A percentile compares a stretch with the other conserved stretches of the same genome.
Conservation (phyloP, 2,888 invertebrate species). For the Zonitis immaculata region DNA sequence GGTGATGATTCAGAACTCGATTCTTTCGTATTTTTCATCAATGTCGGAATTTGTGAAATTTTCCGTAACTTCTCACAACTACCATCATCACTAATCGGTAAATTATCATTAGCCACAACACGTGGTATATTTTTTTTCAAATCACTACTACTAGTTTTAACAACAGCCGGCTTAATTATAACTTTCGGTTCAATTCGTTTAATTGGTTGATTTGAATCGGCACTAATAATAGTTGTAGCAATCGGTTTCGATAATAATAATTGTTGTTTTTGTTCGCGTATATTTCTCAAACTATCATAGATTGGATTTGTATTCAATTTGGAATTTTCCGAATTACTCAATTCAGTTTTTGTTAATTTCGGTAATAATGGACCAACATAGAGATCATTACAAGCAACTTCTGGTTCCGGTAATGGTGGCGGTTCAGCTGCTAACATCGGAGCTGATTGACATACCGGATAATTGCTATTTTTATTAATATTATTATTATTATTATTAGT, state of each 20-base stretch:
- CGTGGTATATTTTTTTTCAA: conserved; percentile 49
- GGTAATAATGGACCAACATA: conserved; percentile 56
- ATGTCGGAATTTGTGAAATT: conserved; percentile 44
- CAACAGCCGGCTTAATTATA: conserved; percentile 57
- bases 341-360: conserved; percentile 35
- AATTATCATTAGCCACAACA: conserved; percentile 47
- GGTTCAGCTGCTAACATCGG: conserved; percentile 51
- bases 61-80: conserved; percentile 23
- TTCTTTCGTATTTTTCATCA: conserved; percentile 36
- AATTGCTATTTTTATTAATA: conserved; percentile 27
- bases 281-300: conserved; percentile 36
- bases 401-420: conserved; percentile 49
- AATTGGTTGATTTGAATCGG: conserved; percentile 48
- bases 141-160: conserved; percentile 38
- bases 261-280: conserved; percentile 2
- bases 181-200: conserved; percentile 55
- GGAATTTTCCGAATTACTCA: conserved; percentile 20
- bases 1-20: conserved; percentile 57
- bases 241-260: conserved; percentile 8
- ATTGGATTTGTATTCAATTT: conserved; percentile 38
- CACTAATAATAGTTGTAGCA: conserved; percentile 51
- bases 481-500: no score
- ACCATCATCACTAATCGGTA: conserved; percentile 21
- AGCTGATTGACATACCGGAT: conserved; percentile 50
- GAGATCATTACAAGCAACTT: conserved; percentile 52